phyloP scores from a whole-genome alignment of 2,888 invertebrate species.

The Terebella lapidaria region DNA sequence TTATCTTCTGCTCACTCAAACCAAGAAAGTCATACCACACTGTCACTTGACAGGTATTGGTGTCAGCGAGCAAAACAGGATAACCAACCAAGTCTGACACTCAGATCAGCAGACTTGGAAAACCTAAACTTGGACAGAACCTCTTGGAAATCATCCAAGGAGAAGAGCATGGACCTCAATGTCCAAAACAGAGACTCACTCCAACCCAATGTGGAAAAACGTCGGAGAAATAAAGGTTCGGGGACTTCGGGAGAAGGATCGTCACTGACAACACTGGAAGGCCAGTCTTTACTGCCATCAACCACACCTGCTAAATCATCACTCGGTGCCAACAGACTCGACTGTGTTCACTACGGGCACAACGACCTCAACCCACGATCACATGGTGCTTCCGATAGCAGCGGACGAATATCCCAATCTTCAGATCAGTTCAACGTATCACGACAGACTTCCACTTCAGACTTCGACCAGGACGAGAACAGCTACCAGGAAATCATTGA shows the following conservation, averaged over 20 bases:
- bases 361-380: background rate
- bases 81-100: too few relatives aligned
- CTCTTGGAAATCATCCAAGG: background rate
- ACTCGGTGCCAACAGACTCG: background rate
- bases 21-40: background rate
- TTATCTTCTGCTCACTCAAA: too few relatives aligned
- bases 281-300: background rate
- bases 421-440: slow-evolving; percentile 15
- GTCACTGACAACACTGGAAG: background rate
- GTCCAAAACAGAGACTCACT: background rate
- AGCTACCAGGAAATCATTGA: slow-evolving; percentile 29
- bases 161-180: background rate
- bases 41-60: background rate
- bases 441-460: slow-evolving; percentile 27
- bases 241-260: background rate
- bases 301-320: too few relatives aligned
- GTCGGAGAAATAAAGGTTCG: too few relatives aligned
- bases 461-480: slow-evolving; percentile 40
- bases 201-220: too few relatives aligned
- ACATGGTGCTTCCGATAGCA: background rate
- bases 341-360: background rate
- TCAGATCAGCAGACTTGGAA: too few relatives aligned
- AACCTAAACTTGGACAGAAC: background rate
- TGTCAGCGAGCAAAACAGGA: background rate
- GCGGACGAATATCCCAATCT: background rate